Percentiles rank a stretch among this genome's conserved stretches.
Conservation (phyloP, 1,140 invertebrate genomes). For the Dermatophagoides farinae region DNA sequence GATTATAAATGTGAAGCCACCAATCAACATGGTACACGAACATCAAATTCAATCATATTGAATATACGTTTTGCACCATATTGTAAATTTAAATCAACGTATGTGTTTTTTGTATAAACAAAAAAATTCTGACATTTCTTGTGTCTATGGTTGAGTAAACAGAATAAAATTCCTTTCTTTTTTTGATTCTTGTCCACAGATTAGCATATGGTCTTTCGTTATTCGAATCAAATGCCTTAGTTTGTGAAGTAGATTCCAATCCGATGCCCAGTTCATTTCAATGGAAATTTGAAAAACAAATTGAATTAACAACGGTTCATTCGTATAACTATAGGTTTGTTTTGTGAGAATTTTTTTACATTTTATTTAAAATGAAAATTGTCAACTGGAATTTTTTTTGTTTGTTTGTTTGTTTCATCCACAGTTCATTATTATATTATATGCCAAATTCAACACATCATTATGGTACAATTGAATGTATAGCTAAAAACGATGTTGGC, state of each 20-base stretch:
- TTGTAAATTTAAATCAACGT: conserved; percentile 10
- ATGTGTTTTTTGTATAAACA: background rate
- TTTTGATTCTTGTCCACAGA: conserved; percentile 23
- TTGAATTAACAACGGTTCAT: conserved; percentile 1
- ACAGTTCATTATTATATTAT: conserved; percentile 12
- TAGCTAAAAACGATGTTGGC: conserved; percentile 22
- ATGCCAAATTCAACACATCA: conserved; percentile 12
- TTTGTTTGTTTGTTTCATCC: background rate
- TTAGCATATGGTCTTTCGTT: conserved; percentile 68
- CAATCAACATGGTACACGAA: conserved; percentile 19
- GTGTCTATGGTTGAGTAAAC: background rate
- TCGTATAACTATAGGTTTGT: background rate
- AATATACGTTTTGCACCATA: conserved; percentile 37
- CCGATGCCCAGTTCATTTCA: conserved; percentile 29
- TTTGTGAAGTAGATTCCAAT: conserved; percentile 70
- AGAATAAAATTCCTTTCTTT: background rate
- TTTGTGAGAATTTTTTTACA: background rate
- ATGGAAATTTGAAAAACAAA: conserved; percentile 13
- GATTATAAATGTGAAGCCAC: conserved; percentile 20
- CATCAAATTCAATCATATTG: conserved; percentile 26
- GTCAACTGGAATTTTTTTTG: background rate
- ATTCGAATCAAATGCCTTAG: conserved; percentile 61
- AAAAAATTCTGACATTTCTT: no score
- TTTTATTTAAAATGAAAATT: conserved; percentile 7
- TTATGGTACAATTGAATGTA: conserved; percentile 21